Evolutionary conservation across 1,140 invertebrate species (phyloP), one percentile per base, ranked within the genome.

Genomic region (Alviniconcha marisindica): DNA sequence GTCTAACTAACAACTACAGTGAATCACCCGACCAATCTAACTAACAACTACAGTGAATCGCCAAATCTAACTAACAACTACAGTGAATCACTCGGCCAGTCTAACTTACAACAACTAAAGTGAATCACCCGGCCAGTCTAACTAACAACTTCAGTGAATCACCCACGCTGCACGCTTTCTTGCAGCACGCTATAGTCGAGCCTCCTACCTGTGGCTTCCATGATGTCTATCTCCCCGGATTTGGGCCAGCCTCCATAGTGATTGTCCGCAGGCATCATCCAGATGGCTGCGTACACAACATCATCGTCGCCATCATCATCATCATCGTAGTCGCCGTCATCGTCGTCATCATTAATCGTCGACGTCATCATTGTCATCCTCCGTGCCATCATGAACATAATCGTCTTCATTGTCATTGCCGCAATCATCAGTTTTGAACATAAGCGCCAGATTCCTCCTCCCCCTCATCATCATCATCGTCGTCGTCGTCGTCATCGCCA

Each of bases 161-260:
- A n/a, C n/a, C n/a, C n/a, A n/a, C n/a, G n/a, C n/a, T n/a, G n/a
- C n/a, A n/a, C n/a, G n/a, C n/a, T n/a, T n/a, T n/a, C n/a, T n/a
- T n/a, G n/a, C n/a, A n/a, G n/a, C n/a, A n/a, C n/a, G n/a, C n/a
- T n/a, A n/a, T n/a, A n/a, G n/a, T n/a, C n/a, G n/a, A n/a, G n/a
- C n/a, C n/a, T n/a, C 77, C 86, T 85, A 89, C 91, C 91, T 87
- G 85, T 87, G 56, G 85, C 86, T 82, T 93, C 92, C 83, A 89
- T 89, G 28, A 93, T 91, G 85, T 93, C 92, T 21, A 93, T 93
- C 84, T 93, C 92, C 36, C 92, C 92, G 84, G 89, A 89, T 38
- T 83, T n/a, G 36, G 92, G 92, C 92, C 92, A 93, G 10, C 84
- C 86, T 21, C 91, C 91, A 77, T 92, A 92, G 18, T 81, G 85